Evolutionary conservation across 1,140 invertebrate species (phyloP).

Genomic region (Sipha flava): DNA sequence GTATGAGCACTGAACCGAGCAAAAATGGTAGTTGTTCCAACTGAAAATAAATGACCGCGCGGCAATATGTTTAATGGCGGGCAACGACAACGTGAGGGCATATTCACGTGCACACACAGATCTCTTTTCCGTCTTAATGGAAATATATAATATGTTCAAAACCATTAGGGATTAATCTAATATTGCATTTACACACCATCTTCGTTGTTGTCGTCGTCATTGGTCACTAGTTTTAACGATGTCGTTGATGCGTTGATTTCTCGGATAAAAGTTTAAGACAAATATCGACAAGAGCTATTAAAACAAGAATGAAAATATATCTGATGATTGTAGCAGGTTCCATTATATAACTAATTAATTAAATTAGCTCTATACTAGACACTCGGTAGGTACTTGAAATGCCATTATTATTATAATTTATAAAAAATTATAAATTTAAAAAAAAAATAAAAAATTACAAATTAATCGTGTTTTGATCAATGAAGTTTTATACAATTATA

Average conservation of each 20-base stretch:
- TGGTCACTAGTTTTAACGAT: neutral
- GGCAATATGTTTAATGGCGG: neutral
- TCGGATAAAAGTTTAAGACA: neutral
- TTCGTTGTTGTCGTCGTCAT: neutral
- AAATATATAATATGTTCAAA: neutral
- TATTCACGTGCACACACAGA: neutral
- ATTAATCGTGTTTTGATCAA: too few species aligned
- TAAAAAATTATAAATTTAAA: too few species aligned
- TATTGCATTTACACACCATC: too few species aligned
- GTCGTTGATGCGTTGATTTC: neutral
- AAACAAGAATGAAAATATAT: too few species aligned
- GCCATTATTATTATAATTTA: too few species aligned
- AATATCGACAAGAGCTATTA: neutral
- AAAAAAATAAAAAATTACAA: too few species aligned
- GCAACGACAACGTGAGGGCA: neutral
- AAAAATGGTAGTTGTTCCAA: neutral
- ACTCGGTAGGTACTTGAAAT: too few species aligned
- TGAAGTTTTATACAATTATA: too few species aligned
- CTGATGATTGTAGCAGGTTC: too few species aligned
- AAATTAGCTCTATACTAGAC: too few species aligned
- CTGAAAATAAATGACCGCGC: neutral
- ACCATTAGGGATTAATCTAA: neutral
- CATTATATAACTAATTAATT: too few species aligned
- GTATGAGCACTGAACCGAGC: neutral
- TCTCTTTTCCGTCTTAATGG: neutral